Percentiles rank a stretch among this genome's conserved stretches.
phyloP scores from a whole-genome alignment of 2,888 invertebrate species.

The Leucoma salicis region DNA sequence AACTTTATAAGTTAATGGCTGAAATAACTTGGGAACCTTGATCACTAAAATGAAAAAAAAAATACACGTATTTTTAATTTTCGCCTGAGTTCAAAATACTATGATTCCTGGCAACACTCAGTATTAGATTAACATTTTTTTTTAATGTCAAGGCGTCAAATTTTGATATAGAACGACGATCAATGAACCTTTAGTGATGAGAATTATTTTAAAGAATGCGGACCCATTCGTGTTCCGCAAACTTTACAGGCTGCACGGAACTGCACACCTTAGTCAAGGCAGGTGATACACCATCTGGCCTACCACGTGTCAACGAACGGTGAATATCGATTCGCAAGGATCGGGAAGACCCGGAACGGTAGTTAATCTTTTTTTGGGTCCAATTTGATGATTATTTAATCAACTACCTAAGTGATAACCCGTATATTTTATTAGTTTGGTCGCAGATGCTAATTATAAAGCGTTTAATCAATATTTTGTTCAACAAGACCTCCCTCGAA shows the following conservation, averaged over 20 bases:
- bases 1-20: too few species aligned
- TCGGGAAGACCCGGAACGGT: constrained; percentile 42
- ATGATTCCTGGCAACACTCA: too few species aligned
- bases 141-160: too few species aligned
- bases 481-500: constrained; percentile 21
- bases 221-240: constrained; percentile 58
- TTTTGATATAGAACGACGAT: too few species aligned
- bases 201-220: constrained; percentile 63
- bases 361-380: constrained; percentile 32
- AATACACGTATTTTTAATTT: too few species aligned
- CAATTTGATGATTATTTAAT: constrained; percentile 35
- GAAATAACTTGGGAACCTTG: too few species aligned
- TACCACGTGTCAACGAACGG: constrained; percentile 63
- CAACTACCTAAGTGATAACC: constrained; percentile 33
- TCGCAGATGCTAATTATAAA: constrained; percentile 30
- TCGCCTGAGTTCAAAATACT: too few species aligned
- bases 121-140: too few species aligned
- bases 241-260: constrained; percentile 35
- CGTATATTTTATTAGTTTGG: constrained; percentile 12
- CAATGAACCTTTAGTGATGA: constrained; percentile 28
- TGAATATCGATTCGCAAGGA: constrained; percentile 49
- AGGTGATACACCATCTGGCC: constrained; percentile 73
- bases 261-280: constrained; percentile 44
- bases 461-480: constrained; percentile 22
- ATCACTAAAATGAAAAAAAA: too few species aligned